Evolutionary conservation across 2,888 invertebrate genomes (phyloP).

Genomic region (Iphiclides podalirius): DNA sequence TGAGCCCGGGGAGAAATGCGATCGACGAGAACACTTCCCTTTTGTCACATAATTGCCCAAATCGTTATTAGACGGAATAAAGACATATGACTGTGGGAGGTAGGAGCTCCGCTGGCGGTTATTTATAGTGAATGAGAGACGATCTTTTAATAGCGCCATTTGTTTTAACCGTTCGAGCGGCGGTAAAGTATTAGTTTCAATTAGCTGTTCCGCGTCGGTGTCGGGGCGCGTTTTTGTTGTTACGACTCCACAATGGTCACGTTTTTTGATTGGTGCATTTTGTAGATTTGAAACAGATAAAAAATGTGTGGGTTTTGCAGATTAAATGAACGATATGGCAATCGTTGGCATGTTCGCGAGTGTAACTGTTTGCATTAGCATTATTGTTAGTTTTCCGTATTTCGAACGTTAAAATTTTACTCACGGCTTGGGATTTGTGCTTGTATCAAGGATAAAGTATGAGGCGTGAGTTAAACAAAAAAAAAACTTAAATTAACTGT

Average conservation of each 20-base stretch:
- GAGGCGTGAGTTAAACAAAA: too few species aligned
- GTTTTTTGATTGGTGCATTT: too few species aligned
- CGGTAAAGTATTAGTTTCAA: background rate
- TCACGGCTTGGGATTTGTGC: too few species aligned
- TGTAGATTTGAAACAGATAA: too few species aligned
- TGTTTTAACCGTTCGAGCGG: slow-evolving; percentile 39
- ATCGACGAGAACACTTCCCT: slow-evolving; percentile 68
- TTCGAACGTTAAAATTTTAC: too few species aligned
- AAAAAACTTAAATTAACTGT: too few species aligned
- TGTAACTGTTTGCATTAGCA: too few species aligned
- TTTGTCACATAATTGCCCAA: slow-evolving; percentile 78
- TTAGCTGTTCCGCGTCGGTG: slow-evolving; percentile 19
- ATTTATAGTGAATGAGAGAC: slow-evolving; percentile 53
- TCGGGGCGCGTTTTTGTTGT: slow-evolving; percentile 27
- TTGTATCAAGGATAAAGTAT: too few species aligned
- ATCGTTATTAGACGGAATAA: slow-evolving; percentile 79
- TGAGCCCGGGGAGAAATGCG: slow-evolving; percentile 49
- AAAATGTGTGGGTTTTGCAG: too few species aligned
- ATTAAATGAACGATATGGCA: too few species aligned
- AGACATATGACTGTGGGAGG: slow-evolving; percentile 71
- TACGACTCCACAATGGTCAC: background rate
- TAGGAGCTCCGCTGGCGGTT: slow-evolving; percentile 35
- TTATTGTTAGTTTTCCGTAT: too few species aligned
- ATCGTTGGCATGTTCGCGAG: too few species aligned
- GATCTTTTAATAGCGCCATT: slow-evolving; percentile 70